A percentile compares a stretch with the other conserved stretches of the same genome.
phyloP scores from a whole-genome alignment of 2,113 vertebrate genomes.

The Accipiter cooperii region DNA sequence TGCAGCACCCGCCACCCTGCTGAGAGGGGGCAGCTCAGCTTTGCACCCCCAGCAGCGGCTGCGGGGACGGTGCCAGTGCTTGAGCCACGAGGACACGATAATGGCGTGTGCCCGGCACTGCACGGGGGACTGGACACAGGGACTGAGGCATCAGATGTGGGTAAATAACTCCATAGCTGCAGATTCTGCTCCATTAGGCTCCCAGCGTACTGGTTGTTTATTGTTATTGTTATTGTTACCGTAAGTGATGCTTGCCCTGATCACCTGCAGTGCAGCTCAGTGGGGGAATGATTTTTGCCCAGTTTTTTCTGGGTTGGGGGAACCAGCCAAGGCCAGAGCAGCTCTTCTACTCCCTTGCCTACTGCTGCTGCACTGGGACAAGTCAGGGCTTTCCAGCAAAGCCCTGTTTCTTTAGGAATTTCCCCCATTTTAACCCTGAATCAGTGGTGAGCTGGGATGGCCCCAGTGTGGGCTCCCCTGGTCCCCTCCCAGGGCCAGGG shows the following conservation, averaged over 20 bases:
- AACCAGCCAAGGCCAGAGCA: neutral
- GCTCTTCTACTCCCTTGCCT: neutral
- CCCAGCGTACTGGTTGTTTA: neutral
- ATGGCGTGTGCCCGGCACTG: accelerated
- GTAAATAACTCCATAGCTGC: neutral
- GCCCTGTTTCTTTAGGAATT: neutral
- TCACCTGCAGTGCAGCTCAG: neutral
- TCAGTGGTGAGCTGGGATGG: accelerated
- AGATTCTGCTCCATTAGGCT: neutral
- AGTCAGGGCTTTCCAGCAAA: neutral
- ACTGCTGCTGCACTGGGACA: neutral
- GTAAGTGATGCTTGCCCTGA: neutral
- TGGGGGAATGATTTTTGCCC: neutral
- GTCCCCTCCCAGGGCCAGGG: neutral
- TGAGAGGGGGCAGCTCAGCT: accelerated
- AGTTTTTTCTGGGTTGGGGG: neutral
- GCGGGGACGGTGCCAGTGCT: accelerated
- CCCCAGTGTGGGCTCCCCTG: accelerated
- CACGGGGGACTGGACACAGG: accelerated
- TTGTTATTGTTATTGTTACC: neutral
- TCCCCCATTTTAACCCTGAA: neutral
- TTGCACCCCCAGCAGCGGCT: accelerated
- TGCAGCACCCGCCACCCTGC: neutral
- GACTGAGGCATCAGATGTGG: accelerated
- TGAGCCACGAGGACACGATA: accelerated